These are phyloP conservation scores for Leptinotarsa juncta DNA, from an alignment of 2,888 invertebrate species.

Conservation along the genomic window DNA sequence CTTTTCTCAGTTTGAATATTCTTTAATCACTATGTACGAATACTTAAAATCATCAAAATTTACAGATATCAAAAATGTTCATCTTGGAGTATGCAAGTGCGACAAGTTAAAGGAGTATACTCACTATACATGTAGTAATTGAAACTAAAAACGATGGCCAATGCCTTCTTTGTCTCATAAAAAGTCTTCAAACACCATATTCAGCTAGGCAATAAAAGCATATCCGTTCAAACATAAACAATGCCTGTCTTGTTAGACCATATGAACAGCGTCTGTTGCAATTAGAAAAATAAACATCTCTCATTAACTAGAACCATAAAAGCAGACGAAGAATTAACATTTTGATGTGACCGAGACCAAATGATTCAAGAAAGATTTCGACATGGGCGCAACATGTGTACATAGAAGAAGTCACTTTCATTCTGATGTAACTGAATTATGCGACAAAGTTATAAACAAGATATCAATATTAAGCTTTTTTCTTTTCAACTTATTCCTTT, in stretches of 20 bases:
- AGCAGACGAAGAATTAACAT: slow-evolving; percentile 19
- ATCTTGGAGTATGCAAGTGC: no score
- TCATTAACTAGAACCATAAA: slow-evolving; percentile 21
- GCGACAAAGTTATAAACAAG: not conserved
- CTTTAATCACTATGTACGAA: no score
- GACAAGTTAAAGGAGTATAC: no score
- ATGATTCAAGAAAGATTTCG: not conserved
- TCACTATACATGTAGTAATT: not conserved
- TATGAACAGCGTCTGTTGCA: slow-evolving; percentile 24
- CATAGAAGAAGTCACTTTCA: no score
- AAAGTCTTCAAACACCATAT: slow-evolving; percentile 11
- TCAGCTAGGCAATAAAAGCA: slow-evolving; percentile 19
- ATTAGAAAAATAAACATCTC: slow-evolving; percentile 24
- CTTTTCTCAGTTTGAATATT: no score
- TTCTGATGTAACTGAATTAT: not conserved
- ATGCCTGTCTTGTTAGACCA: slow-evolving; percentile 23
- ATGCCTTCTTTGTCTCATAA: not conserved
- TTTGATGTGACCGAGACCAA: slow-evolving; percentile 5
- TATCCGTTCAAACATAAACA: slow-evolving; percentile 22
- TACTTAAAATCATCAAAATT: no score
- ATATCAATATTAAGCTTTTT: no score
- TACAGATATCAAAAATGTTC: no score
- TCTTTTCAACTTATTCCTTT: no score
- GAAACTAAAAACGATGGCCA: not conserved
- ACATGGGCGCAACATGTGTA: not conserved